Conservation (phyloP, 2,797 vertebrate genomes). For the Columba guinea region DNA sequence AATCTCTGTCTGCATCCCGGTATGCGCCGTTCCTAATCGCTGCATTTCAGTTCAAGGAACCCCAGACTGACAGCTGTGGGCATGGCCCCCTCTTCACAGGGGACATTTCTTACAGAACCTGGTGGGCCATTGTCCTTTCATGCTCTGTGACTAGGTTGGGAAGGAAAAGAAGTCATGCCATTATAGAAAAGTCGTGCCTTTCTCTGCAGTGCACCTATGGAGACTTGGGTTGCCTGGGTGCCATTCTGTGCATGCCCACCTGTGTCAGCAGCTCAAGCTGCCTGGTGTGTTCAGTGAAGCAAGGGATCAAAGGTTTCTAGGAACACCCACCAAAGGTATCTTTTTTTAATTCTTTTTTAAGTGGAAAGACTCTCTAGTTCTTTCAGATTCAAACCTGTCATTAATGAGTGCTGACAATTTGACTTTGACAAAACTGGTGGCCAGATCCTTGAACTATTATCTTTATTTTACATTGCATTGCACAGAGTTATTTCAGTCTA, state of each 20-base stretch:
- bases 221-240: not conserved
- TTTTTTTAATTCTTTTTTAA: not conserved
- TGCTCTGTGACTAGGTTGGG: rapidly evolving
- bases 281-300: not conserved
- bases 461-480: not conserved
- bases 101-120: rapidly evolving
- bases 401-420: not conserved
- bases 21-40: no score
- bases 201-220: not conserved
- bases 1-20: no score
- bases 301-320: not conserved
- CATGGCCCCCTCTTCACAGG: not conserved
- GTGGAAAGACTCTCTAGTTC: not conserved
- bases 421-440: not conserved
- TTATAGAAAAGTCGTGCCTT: not conserved
- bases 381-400: not conserved
- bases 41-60: not conserved
- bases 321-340: not conserved
- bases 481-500: not conserved
- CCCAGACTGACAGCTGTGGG: not conserved
- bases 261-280: not conserved
- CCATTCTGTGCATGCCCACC: rapidly evolving
- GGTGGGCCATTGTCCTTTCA: not conserved
- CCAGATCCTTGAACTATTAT: not conserved
- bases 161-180: rapidly evolving